Evolutionary conservation across 2,888 invertebrate genomes (phyloP), one percentile per base, ranked within the genome.

Genomic region (Drosophila peninsularis): DNA sequence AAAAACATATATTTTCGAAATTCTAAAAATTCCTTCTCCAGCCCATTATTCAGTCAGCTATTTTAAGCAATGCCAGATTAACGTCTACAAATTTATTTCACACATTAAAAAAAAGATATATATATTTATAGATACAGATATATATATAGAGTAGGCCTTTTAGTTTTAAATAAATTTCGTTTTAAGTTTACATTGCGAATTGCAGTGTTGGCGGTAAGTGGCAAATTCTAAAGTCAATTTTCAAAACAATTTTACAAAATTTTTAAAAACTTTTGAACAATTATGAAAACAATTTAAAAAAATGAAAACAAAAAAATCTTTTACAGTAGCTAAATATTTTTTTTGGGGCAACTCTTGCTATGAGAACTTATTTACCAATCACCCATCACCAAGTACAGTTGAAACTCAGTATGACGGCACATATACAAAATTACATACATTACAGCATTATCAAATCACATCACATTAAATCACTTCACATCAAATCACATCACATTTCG

Each of bases 131-230:
- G 5, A 30, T n/a, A 55, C 19, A 21, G 39, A 47, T 30, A 27
- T 14, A 37, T 37, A 37, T 11, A 50, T 14, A 34, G 19, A 34
- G 6, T 19, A 41, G 41, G 47, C 47, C 11, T 47, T 10, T 52
- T 63, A 62, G 56, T 49, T 55, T 73, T 67, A 60, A 49, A 63
- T 9, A 41, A 56, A 36, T 55, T 63, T 73, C 17, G 57, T 63
- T 78, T 68, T 83, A 83, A 88, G 80, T 68, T 87, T 80, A 80
- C 88, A 86, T 86, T 83, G 88, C 83, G 83, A 83, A 83, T 69
- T 88, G 88, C 80, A 88, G 68, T 83, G 88, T 82, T 62, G 86
- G 86, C 83, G 83, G 83, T 83, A 83, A 83, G 83, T 83, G 88
- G 80, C 88, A 82, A 81, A 62, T 68, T 62, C 47, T 58, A 34